A percentile compares a stretch with the other conserved stretches of the same genome.
phyloP scores from a whole-genome alignment of 2,888 invertebrate genomes.

The Nephrotoma flavescens region DNA sequence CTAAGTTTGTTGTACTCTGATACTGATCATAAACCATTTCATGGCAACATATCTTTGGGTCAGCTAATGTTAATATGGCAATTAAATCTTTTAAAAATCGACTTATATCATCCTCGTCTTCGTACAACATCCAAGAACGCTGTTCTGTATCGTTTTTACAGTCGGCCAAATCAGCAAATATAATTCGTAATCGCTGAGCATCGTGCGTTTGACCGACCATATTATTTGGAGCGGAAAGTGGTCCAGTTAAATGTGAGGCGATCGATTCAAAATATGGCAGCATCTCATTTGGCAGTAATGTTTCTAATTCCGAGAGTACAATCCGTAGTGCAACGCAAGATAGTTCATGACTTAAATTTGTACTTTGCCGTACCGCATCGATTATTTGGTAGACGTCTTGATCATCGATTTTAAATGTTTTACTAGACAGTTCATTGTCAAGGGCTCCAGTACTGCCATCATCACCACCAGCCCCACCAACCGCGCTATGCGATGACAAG shows the following conservation, averaged over 20 bases:
- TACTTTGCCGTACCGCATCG: slow-evolving; percentile 65
- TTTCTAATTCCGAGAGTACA: slow-evolving; percentile 41
- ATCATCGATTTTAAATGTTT: slow-evolving; percentile 19
- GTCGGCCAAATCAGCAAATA: slow-evolving; percentile 69
- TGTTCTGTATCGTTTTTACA: slow-evolving; percentile 94
- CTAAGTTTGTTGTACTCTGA: slow-evolving; percentile 66
- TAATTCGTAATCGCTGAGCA: slow-evolving; percentile 64
- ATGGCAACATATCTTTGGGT: slow-evolving; percentile 72
- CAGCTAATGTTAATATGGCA: slow-evolving; percentile 80
- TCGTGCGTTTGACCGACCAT: slow-evolving; percentile 68
- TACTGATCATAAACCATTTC: slow-evolving; percentile 74
- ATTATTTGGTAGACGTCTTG: slow-evolving; percentile 56
- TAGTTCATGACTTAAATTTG: slow-evolving; percentile 73
- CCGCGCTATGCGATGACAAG: background rate
- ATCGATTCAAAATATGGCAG: slow-evolving; percentile 45
- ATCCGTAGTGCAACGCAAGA: slow-evolving; percentile 73
- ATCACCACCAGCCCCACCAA: background rate
- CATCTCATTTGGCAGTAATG: slow-evolving; percentile 40
- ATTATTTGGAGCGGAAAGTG: slow-evolving; percentile 41
- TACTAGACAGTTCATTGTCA: slow-evolving; percentile 13
- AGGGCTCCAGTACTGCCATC: slow-evolving; percentile 12
- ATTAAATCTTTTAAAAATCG: slow-evolving; percentile 70
- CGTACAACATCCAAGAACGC: slow-evolving; percentile 87
- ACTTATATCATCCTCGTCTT: slow-evolving; percentile 79
- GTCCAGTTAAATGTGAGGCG: slow-evolving; percentile 42